Evolutionary conservation across 2,113 vertebrate genomes (phyloP).

Genomic region (Onychostoma macrolepis): DNA sequence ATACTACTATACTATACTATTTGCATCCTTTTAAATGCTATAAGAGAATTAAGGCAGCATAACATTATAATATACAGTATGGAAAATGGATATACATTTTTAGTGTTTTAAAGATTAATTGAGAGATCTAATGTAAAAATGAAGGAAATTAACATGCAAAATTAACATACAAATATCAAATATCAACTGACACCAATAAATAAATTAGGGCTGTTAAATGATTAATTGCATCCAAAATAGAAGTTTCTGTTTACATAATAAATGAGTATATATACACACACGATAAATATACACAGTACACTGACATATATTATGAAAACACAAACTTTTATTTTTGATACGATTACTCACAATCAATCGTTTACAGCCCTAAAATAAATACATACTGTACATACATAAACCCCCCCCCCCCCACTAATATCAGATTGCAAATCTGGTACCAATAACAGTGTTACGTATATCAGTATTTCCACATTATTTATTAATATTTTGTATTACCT

Average conservation of each 20-base stretch:
- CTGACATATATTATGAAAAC: too few relatives aligned
- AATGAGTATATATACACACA: too few relatives aligned
- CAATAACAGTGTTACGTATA: not conserved
- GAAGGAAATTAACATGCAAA: not conserved
- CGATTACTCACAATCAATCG: too few relatives aligned
- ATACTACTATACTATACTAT: not conserved
- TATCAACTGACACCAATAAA: not conserved
- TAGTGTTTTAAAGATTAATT: not conserved
- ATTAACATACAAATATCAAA: not conserved
- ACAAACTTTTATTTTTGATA: too few relatives aligned
- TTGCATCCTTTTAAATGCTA: not conserved
- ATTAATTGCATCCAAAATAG: too few relatives aligned
- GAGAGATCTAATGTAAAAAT: not conserved
- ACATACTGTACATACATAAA: not conserved
- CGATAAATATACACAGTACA: too few relatives aligned
- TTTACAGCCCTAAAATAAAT: too few relatives aligned
- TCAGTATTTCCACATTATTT: not conserved
- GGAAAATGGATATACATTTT: not conserved
- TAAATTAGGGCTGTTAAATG: too few relatives aligned
- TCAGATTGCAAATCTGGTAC: not conserved
- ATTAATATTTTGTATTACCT: not conserved
- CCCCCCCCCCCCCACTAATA: too few relatives aligned
- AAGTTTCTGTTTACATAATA: too few relatives aligned
- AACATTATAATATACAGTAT: not conserved
- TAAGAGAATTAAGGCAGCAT: not conserved